These are phyloP conservation scores for Drosophila mulleri DNA, from an alignment of 2,888 invertebrate species.

Conservation along the genomic window DNA sequence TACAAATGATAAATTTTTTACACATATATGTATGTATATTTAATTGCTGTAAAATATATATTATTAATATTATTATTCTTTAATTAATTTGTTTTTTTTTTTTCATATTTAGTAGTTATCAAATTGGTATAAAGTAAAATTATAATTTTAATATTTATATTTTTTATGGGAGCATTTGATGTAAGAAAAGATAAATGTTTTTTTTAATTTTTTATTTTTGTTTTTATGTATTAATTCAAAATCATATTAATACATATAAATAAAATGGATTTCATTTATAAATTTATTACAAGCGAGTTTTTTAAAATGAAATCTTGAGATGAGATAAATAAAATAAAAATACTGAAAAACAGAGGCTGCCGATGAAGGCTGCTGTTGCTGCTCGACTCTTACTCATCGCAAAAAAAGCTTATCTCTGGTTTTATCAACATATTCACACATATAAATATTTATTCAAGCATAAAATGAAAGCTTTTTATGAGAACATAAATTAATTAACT, in stretches of 20 bases:
- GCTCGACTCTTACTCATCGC: background rate
- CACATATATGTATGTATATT: no score
- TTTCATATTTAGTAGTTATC: no score
- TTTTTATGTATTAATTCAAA: background rate
- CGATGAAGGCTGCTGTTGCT: background rate
- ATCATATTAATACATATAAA: background rate
- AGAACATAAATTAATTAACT: background rate
- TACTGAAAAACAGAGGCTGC: background rate
- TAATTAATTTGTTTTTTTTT: no score
- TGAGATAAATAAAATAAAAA: background rate
- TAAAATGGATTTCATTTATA: no score
- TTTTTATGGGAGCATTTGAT: no score
- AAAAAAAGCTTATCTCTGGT: constrained; percentile 7
- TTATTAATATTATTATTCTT: background rate
- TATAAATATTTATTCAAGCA: constrained; percentile 10
- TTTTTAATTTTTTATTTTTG: no score
- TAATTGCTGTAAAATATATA: no score
- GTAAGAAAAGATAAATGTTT: no score
- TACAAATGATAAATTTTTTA: no score
- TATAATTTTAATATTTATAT: no score
- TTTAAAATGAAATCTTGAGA: background rate
- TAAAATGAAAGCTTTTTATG: background rate
- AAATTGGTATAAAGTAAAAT: no score
- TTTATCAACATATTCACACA: background rate
- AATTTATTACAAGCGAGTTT: no score